Evolutionary conservation across 2,797 vertebrate species (phyloP), one percentile per base, ranked within the genome.

Genomic region (Pseudopleuronectes americanus): DNA sequence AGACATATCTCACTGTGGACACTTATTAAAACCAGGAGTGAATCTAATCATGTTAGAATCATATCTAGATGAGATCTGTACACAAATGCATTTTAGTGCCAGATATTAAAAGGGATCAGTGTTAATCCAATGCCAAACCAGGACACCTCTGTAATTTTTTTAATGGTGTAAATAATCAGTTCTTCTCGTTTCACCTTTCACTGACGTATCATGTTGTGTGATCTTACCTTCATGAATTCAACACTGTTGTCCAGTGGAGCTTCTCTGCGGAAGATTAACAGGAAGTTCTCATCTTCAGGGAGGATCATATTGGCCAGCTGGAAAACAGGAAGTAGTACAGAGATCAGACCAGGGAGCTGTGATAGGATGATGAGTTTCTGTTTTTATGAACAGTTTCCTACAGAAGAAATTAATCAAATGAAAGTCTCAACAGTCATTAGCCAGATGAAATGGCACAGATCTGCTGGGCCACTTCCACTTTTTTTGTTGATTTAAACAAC

Each of bases 171-270:
- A 13, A 8, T 22, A 17, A 19, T 9, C 4, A 23, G 16, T 47
- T 24, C 2, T 33, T 21, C 5, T 59, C 8, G 26, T 22, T 8
- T 19, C 33, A 38, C 7, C 43, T 10, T 55, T 23, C 21, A 64
- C 7, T 10, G 8, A 41, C 10, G 21, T 14, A 41, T 24, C 24
- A n/a, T 17, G 28, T n/a, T 6, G 2, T 12, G 14, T 41, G 33
- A 19, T 28, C n/a, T 76, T 77, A 98, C 97, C 95, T 94, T 92
- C 95, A 99, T 99, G 74, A 99, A 99, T 70, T 99, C 96, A 54
- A 99, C 97, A 0, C 97, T 99, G 92, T 96, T 99, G 90, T 98
- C 96, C 92, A 99, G 87, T 52, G 94, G 93, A 57, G 96, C 93
- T 92, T 99, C 97, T 87, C 95, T 90, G 62, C 91, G 96, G 87